Evolutionary conservation across 1,140 invertebrate species (phyloP), one percentile per base, ranked within the genome.

Genomic region (Microvelia longipes): DNA sequence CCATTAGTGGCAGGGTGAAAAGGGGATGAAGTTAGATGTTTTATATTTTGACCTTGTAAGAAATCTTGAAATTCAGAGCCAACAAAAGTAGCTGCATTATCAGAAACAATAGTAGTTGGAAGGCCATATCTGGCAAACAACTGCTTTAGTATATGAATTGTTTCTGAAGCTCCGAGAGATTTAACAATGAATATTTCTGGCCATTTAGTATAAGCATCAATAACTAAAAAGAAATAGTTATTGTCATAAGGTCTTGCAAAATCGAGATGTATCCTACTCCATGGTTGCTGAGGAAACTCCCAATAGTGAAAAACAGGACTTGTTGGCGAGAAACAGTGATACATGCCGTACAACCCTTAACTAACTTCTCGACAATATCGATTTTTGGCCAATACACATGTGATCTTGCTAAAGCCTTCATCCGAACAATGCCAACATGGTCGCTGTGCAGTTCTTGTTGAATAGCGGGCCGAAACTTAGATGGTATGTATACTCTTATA

Each of bases 181-280:
- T 29, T 25, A 19, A 67, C 66, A 13, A 29, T 25, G 28, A n/a
- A 24, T 14, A 67, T 27, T 67, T 67, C 66, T n/a, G 28, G 66
- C 28, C 66, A 67, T 67, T 67, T 67, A 24, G 14, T 67, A 24
- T 67, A 77, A 11, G 79, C 74, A 73, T 81, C 79, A 1, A 80
- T 77, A 11, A 80, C 28, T 15, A 81, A 73, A 19, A 81, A 73
- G 60, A 77, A 78, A n/a, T 29, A 25, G 63, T 72, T 28, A 70
- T 19, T 19, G 19, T 50, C 5, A 50, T 11, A 50, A 11, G 35
- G 35, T 50, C 35, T 19, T 50, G 35, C 35, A 50, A 50, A 50
- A 19, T 50, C 35, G 19, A 50, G 5, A 50, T 50, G 35, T 50
- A 50, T 5, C 5, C 35, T 5, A 50, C 35, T 50, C 35, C 35